A percentile compares a stretch with the other conserved stretches of the same genome.
Evolutionary conservation across 1,140 invertebrate genomes (phyloP).

Genomic region (Sminthurinus signatus): DNA sequence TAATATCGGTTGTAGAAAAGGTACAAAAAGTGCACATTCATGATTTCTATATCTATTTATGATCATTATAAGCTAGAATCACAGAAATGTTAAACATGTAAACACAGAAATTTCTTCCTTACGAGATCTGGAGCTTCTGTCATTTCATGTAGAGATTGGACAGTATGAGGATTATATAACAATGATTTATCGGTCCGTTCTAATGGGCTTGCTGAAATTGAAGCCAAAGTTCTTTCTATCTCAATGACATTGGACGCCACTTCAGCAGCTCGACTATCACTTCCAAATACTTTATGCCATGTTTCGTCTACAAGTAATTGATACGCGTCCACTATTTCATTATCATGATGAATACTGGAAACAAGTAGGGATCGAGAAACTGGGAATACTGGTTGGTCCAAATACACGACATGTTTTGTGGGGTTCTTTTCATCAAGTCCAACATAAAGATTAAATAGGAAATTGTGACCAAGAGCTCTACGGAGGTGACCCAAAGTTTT

Average conservation of each 20-base stretch:
- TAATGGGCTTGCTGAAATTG: background rate
- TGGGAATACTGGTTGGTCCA: background rate
- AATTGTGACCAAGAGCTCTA: background rate
- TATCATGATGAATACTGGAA: background rate
- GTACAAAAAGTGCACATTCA: too few relatives aligned
- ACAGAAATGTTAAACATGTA: too few relatives aligned
- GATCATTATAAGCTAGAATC: too few relatives aligned
- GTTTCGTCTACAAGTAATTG: background rate
- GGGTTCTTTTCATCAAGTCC: background rate
- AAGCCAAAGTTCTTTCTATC: background rate
- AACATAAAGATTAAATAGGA: background rate
- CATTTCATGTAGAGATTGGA: background rate
- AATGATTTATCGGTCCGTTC: background rate
- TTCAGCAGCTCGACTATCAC: background rate
- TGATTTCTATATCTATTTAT: too few relatives aligned
- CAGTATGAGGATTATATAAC: conserved; percentile 1
- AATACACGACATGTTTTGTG: background rate
- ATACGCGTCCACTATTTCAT: background rate
- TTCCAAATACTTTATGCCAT: background rate
- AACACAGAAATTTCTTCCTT: too few relatives aligned
- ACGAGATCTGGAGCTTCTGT: background rate
- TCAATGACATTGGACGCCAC: background rate
- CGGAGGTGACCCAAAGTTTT: conserved; percentile 1
- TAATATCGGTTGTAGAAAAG: too few relatives aligned
- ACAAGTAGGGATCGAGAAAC: background rate